Conservation (phyloP, 2,797 vertebrate genomes). For the Periophthalmus magnuspinnatus region DNA sequence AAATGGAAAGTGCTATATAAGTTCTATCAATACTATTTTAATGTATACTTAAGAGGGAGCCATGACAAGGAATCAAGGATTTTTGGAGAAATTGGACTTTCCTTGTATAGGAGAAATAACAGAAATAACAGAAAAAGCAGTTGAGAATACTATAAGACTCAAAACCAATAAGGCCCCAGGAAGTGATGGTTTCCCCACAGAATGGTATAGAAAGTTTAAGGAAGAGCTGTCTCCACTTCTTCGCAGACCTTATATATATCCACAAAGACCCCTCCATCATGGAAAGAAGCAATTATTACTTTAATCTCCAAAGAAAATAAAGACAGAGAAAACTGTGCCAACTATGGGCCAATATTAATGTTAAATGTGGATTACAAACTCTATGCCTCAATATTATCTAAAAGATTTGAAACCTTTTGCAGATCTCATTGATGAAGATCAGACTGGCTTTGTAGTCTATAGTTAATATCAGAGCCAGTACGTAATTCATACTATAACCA, state of each 20-base stretch:
- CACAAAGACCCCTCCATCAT: not conserved
- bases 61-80: too few species aligned
- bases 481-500: too few species aligned
- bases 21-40: too few species aligned
- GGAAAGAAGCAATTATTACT: constrained; percentile 5
- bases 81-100: not conserved
- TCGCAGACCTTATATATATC: not conserved
- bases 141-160: not conserved
- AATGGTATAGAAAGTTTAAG: not conserved
- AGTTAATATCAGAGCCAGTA: too few species aligned
- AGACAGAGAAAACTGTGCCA: not conserved
- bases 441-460: not conserved
- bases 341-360: constrained; percentile 8
- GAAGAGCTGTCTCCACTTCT: not conserved
- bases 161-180: constrained; percentile 4
- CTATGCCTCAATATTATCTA: constrained; percentile 9
- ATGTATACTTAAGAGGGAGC: too few species aligned
- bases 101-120: not conserved
- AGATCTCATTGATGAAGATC: constrained; percentile 9
- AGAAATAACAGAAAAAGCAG: not conserved
- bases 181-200: not conserved
- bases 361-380: constrained; percentile 13
- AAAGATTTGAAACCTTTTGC: not conserved
- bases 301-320: constrained; percentile 2
- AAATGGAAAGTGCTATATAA: too few species aligned